Base-by-base conservation (phyloP, 2,797 vertebrate species). In the Molossus alvarezi region DNA sequence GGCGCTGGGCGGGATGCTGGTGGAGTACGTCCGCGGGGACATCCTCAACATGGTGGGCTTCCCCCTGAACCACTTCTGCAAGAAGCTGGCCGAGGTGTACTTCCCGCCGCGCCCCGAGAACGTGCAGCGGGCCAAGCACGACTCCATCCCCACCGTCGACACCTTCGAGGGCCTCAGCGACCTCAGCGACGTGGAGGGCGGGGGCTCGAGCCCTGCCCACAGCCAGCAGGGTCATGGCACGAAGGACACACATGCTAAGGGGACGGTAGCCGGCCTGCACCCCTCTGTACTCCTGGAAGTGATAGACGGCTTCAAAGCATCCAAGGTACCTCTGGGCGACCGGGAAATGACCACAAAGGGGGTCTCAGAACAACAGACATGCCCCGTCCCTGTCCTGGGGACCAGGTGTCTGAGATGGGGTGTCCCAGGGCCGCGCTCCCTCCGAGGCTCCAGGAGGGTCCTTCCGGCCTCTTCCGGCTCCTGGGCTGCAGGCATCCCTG, bases 1-100 rank as follows among this genome's bases (percentile, higher is more conserved):
- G 98, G 99, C 99, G 11, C 98, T 99, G 0, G 99, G 99, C 5
- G 99, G 99, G 15, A 99, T 99, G 99, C 97, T 99, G 77, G 99
- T 99, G 67, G 99, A 99, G 90, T 98, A 98, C 4, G 99, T 99
- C 14, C 98, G 98, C 0, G 99, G 99, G 53, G 99, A 99, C 98
- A 99, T 99, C 96, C 97, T 99, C 64, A 99, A 99, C 45, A 99
- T 99, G 13, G 99, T 99, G 55, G 99, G 99, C 73, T 99, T 99
- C 96, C 99, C 99, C 3, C 99, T 99, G 62, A 99, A 99, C 98
- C 99, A 97, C 97, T 99, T 99, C 97, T 99, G 99, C 98, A 99
- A 99, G 98, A 98, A 99, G 91, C 97, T 99, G 72, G 98, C 98
- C 12, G 87, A 98, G 62, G 98, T 99, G 79, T 99, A 98, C 94